These are phyloP conservation scores for Folsomia manolachei DNA, from an alignment of 2,888 invertebrate species.

Conservation along the genomic window DNA sequence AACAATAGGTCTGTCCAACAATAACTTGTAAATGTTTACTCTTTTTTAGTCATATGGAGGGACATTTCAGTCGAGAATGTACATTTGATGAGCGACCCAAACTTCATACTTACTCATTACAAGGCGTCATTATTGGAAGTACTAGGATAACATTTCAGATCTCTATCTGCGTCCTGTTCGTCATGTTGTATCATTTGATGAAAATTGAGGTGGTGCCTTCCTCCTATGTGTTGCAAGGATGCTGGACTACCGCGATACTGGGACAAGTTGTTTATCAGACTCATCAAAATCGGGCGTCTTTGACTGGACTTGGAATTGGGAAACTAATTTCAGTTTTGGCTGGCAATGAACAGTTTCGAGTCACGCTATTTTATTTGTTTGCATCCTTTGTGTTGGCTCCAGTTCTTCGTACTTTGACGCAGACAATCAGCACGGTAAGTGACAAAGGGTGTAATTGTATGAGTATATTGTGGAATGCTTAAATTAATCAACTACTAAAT, in stretches of 20 bases:
- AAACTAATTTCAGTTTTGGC: not conserved
- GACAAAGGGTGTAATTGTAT: too few relatives aligned
- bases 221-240: slow-evolving; percentile 14
- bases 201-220: slow-evolving; percentile 31
- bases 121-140: slow-evolving; percentile 33
- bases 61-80: not conserved
- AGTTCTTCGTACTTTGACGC: slow-evolving; percentile 87
- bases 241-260: slow-evolving; percentile 23
- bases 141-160: slow-evolving; percentile 39
- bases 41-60: too few relatives aligned
- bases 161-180: slow-evolving; percentile 38
- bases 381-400: slow-evolving; percentile 57
- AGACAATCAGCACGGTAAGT: slow-evolving; percentile 93
- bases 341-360: not conserved
- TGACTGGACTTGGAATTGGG: slow-evolving; percentile 6
- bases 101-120: slow-evolving; percentile 31
- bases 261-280: slow-evolving; percentile 42
- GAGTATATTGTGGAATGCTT: too few relatives aligned
- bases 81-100: slow-evolving; percentile 28
- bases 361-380: slow-evolving; percentile 17
- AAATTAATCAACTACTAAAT: too few relatives aligned
- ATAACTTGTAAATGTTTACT: too few relatives aligned
- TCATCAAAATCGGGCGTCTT: slow-evolving; percentile 23
- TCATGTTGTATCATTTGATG: slow-evolving; percentile 46
- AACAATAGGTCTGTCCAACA: too few relatives aligned